Conservation (phyloP, 2,888 invertebrate genomes). For the Diloba caeruleocephala region DNA sequence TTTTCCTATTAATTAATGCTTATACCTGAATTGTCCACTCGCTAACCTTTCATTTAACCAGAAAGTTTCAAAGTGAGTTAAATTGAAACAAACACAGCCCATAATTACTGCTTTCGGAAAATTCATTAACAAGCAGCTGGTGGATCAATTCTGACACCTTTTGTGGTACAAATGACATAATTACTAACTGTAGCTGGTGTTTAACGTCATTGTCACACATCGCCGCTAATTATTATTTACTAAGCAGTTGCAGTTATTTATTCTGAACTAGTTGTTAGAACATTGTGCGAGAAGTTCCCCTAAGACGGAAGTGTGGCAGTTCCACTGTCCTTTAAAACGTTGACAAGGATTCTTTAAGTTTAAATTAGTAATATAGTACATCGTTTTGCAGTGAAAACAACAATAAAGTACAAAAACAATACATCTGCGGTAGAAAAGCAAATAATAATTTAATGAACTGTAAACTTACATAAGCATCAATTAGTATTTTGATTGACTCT, state of each 20-base stretch:
- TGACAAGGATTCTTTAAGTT: not conserved
- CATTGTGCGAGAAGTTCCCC: conserved; percentile 4
- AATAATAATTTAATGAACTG: no score
- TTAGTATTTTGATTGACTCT: no score
- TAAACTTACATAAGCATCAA: no score
- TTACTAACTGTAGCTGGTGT: conserved; percentile 16
- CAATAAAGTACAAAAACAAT: no score
- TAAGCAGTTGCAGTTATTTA: conserved; percentile 18
- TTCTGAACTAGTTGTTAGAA: not conserved
- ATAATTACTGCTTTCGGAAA: conserved; percentile 30
- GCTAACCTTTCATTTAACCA: no score
- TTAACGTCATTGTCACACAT: conserved; percentile 1
- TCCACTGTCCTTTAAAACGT: not conserved
- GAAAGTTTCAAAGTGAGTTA: no score
- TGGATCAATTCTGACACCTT: conserved; percentile 29
- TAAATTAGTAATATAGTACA: no score
- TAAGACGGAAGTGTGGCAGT: not conserved
- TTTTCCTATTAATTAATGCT: no score
- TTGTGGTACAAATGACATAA: conserved; percentile 22
- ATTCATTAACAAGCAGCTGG: conserved; percentile 5
- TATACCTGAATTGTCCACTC: no score
- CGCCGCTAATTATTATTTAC: conserved; percentile 25
- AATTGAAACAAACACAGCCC: not conserved
- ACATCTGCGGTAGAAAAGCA: no score
- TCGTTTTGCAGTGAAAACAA: no score